Evolutionary conservation across 2,888 invertebrate genomes (phyloP), one percentile per base, ranked within the genome.

Genomic region (Melanostoma mellinum): DNA sequence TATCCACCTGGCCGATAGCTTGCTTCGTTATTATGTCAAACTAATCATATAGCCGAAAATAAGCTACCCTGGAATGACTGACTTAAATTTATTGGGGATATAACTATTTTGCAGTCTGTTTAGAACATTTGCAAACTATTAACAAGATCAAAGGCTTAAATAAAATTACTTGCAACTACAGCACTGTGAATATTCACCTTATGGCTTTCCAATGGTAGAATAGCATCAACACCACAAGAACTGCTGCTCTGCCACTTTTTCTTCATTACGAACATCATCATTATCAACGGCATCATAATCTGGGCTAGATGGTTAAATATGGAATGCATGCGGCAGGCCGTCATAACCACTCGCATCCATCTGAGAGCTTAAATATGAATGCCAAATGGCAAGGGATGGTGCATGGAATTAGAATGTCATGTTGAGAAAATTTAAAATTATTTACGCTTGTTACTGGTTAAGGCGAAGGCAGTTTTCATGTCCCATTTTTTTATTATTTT

Each of bases 321-420:
- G 56, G 58, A 58, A 78, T 78, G 72, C 77, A 81, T 77, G 72
- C 72, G 82, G 78, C 82, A 82, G 78, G 1, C 61, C 78, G 63
- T 78, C 78, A 78, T 40, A 78, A 58, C 46, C 82, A 78, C 63
- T 82, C 78, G 9, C 78, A 82, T 82, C 78, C 63, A 78, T 78
- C 73, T 68, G 40, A 40, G 56, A 73, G 73, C 68, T 82, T 82
- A 69, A 78, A 78, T 77, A 77, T 72, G 77, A 81, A 81, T 81
- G 77, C 61, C 58, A 76, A 80, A 71, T 76, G 75, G 65, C 71
- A 60, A 72, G 35, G 42, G 52, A 44, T 67, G 53, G 67, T 72
- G 76, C 81, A 67, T 81, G 77, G 77, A 77, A 81, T 77, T 77
- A 77, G 67, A 63, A 82, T 69, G 82, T 82, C 82, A 63, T 82